Conservation (phyloP, 2,888 invertebrate genomes). For the Pachydiplax longipennis region DNA sequence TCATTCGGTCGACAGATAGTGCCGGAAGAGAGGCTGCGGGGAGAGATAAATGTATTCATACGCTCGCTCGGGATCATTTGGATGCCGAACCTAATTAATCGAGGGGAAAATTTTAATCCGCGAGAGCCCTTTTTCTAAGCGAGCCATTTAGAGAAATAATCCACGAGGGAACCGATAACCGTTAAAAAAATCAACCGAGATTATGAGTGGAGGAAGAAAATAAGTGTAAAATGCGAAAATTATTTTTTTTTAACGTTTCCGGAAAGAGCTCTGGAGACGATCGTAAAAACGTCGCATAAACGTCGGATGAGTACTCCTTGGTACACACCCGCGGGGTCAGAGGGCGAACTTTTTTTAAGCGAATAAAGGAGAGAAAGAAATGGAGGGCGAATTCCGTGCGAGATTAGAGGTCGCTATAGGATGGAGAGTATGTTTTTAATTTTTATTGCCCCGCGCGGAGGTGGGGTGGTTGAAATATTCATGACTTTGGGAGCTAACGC, state of each 20-base stretch:
- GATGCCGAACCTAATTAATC: background rate
- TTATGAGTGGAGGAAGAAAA: background rate
- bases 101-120: background rate
- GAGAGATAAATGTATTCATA: background rate
- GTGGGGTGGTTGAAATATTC: conserved; percentile 2
- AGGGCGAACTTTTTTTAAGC: background rate
- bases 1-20: background rate
- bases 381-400: background rate
- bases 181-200: background rate
- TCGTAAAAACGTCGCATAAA: background rate
- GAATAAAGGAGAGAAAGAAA: background rate
- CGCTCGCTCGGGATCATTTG: background rate
- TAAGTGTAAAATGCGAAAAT: no score
- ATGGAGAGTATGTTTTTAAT: background rate
- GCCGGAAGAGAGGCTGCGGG: background rate
- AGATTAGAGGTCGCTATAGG: background rate
- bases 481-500: conserved; percentile 5
- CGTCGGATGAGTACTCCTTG: background rate
- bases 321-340: background rate
- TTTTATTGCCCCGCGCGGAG: background rate
- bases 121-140: background rate
- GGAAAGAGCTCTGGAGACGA: background rate
- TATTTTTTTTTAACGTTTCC: no score
- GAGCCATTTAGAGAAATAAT: background rate
- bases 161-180: background rate